Evolutionary conservation across 1,140 invertebrate genomes (phyloP).

Genomic region (Oryctes rhinoceros): DNA sequence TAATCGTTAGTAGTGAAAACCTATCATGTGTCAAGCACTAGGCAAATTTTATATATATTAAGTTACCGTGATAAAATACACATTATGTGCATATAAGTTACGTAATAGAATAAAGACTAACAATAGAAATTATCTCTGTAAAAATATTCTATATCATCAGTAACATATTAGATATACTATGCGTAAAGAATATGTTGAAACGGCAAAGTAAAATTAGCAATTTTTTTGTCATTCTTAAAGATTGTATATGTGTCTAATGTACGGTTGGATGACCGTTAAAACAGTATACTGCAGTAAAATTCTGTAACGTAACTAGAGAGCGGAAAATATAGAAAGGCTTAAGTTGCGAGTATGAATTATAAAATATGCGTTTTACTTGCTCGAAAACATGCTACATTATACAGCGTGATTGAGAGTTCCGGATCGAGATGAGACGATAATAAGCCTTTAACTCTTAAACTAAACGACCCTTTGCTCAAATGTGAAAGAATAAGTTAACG

Average conservation of each 20-base stretch:
- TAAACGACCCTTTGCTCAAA: too few relatives aligned
- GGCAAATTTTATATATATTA: constrained; percentile 4
- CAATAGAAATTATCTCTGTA: too few relatives aligned
- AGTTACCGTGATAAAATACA: constrained; percentile 27
- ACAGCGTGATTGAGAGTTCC: too few relatives aligned
- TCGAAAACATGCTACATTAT: too few relatives aligned
- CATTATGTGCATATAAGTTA: neutral
- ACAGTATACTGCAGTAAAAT: neutral
- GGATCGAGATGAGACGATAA: too few relatives aligned
- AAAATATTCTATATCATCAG: neutral
- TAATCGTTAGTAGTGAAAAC: constrained; percentile 20
- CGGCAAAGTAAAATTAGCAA: too few relatives aligned
- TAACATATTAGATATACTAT: neutral
- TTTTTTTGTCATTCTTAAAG: neutral
- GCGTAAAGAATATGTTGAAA: too few relatives aligned
- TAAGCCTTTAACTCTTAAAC: too few relatives aligned
- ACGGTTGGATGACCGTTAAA: neutral
- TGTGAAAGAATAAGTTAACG: too few relatives aligned
- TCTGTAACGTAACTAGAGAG: constrained; percentile 15
- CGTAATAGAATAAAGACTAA: constrained; percentile 17
- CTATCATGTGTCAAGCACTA: constrained; percentile 32
- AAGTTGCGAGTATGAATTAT: neutral
- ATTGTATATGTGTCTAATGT: neutral
- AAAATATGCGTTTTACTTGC: neutral
- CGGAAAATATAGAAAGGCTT: constrained; percentile 26